Percentiles rank a stretch among this genome's conserved stretches.
These are phyloP conservation scores for Venturia canescens DNA, from an alignment of 1,140 invertebrate species.

Conservation along the genomic window DNA sequence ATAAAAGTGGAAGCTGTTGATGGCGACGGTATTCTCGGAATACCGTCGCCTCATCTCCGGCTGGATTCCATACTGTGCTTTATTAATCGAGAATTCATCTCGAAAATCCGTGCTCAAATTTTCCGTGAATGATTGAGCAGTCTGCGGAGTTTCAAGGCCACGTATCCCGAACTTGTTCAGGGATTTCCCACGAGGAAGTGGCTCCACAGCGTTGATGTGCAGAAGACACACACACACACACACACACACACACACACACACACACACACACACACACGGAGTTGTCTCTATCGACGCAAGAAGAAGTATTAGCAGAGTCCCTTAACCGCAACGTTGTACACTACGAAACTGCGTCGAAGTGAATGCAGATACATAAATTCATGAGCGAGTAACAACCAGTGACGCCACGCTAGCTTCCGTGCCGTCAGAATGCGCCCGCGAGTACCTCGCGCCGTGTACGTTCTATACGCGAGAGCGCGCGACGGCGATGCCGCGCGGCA, in stretches of 20 bases:
- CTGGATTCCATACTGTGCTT: background rate
- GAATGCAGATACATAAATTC: constrained; percentile 78
- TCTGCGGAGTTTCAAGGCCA: background rate
- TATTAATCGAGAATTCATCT: background rate
- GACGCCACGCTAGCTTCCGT: constrained; percentile 77
- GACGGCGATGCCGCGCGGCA: constrained; percentile 52
- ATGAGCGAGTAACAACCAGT: constrained; percentile 77
- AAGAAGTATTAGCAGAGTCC: constrained; percentile 1
- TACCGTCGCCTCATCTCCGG: too few relatives aligned
- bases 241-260: background rate
- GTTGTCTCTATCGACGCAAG: constrained; percentile 4
- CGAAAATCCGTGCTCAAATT: background rate
- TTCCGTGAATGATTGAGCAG: background rate
- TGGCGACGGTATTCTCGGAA: too few relatives aligned
- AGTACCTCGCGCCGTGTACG: constrained; percentile 22
- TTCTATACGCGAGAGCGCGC: constrained; percentile 5
- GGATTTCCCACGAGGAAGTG: constrained; percentile 9
- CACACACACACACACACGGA: background rate
- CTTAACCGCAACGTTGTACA: constrained; percentile 38
- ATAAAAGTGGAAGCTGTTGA: too few relatives aligned
- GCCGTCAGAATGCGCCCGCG: constrained; percentile 53
- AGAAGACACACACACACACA: background rate
- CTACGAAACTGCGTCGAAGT: constrained; percentile 62
- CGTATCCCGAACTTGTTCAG: background rate
- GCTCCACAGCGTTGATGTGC: background rate